phyloP scores from a whole-genome alignment of 2,113 vertebrate species.

The Acanthochromis polyacanthus region DNA sequence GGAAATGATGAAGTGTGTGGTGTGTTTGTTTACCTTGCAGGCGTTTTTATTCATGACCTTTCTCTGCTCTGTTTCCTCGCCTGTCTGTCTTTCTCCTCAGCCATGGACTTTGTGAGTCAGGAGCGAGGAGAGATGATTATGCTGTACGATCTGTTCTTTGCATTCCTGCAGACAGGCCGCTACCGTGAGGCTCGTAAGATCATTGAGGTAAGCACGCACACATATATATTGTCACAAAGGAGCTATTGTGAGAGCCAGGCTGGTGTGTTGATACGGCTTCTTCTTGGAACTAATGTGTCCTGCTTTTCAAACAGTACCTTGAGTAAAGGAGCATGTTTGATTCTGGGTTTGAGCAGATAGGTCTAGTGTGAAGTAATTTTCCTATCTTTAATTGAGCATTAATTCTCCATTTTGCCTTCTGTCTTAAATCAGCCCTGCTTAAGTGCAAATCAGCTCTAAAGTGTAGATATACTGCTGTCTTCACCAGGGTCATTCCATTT shows the following conservation, averaged over 20 bases:
- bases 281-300: background rate
- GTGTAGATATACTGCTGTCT: no score
- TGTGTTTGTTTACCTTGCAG: constrained; percentile 41
- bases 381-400: no score
- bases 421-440: no score
- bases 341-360: background rate
- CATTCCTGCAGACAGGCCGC: constrained; percentile 92
- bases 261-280: background rate
- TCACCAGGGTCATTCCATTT: no score
- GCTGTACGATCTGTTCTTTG: constrained; percentile 95
- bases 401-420: no score
- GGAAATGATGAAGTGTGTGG: constrained; percentile 22
- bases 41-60: constrained; percentile 31
- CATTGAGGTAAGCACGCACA: constrained; percentile 89
- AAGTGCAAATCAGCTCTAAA: no score
- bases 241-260: background rate
- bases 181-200: constrained; percentile 95
- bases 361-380: background rate
- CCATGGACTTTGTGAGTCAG: constrained; percentile 91
- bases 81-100: constrained; percentile 74
- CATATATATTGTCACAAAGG: background rate
- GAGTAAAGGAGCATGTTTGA: background rate
- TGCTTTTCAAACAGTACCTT: background rate
- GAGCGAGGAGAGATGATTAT: constrained; percentile 93
- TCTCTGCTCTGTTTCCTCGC: constrained; percentile 32